A percentile compares a stretch with the other conserved stretches of the same genome.
phyloP scores from a whole-genome alignment of 2,113 vertebrate species.

The Hemichromis elongatus region DNA sequence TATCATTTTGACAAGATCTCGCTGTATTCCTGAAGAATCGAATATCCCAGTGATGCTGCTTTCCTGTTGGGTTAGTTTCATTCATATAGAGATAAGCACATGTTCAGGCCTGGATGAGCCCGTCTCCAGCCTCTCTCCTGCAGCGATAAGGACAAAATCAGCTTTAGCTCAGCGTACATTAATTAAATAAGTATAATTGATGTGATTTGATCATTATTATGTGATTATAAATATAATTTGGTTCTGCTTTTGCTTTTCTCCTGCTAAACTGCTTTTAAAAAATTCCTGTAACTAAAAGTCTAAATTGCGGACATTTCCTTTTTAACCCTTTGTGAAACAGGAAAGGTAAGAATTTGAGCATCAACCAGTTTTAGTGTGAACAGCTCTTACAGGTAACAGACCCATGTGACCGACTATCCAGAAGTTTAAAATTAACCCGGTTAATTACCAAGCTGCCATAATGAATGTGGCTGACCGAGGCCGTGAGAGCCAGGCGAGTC shows the following conservation, averaged over 20 bases:
- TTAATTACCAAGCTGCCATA: background rate
- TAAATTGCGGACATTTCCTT: background rate
- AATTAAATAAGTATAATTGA: background rate
- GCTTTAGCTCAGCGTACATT: background rate
- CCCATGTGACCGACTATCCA: fast-evolving
- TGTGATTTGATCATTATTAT: background rate
- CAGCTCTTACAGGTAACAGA: background rate
- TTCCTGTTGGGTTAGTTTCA: no score
- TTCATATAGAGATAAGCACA: no score
- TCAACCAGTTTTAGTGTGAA: background rate
- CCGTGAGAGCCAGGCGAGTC: background rate
- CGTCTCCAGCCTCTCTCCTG: background rate
- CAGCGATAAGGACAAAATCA: no score
- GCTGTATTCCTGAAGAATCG: no score
- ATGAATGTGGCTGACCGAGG: background rate
- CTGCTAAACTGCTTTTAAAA: background rate
- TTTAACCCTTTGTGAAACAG: background rate
- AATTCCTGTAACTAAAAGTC: background rate
- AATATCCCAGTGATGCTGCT: no score
- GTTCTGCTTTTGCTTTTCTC: background rate
- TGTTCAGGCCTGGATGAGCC: no score
- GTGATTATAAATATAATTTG: background rate
- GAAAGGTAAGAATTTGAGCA: background rate
- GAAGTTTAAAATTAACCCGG: background rate
- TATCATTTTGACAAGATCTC: no score